These are phyloP conservation scores for Agonopterix heracliana DNA, from an alignment of 2,888 invertebrate species.

Conservation along the genomic window DNA sequence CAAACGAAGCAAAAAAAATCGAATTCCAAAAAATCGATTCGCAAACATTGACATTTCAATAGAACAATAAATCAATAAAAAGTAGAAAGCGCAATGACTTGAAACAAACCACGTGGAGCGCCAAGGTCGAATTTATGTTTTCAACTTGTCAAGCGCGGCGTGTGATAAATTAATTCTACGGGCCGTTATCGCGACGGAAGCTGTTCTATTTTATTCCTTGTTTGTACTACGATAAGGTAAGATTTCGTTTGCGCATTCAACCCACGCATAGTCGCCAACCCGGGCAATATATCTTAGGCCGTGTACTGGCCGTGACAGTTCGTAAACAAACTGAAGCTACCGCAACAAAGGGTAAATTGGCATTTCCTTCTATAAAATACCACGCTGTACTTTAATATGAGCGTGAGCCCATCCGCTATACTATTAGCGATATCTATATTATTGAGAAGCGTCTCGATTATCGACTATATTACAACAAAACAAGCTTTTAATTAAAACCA, in stretches of 20 bases:
- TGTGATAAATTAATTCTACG: constrained; percentile 77
- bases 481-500: constrained; percentile 12
- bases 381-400: constrained; percentile 9
- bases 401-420: constrained; percentile 17
- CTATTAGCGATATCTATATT: constrained; percentile 23
- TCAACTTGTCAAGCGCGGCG: constrained; percentile 77
- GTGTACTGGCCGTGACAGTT: constrained; percentile 77
- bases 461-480: constrained; percentile 19
- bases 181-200: constrained; percentile 56
- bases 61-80: constrained; percentile 17
- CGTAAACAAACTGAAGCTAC: constrained; percentile 77
- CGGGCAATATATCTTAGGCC: constrained; percentile 77
- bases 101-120: constrained; percentile 67
- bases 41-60: constrained; percentile 10
- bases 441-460: constrained; percentile 22
- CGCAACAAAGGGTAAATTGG: constrained; percentile 62
- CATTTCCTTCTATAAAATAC: constrained; percentile 21
- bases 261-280: constrained; percentile 76
- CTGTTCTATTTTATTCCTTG: constrained; percentile 32
- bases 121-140: constrained; percentile 77
- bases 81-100: constrained; percentile 45
- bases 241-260: constrained; percentile 31
- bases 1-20: constrained; percentile 16
- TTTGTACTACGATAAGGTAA: constrained; percentile 17
- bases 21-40: constrained; percentile 11